These are phyloP conservation scores for Coluber constrictor DNA, from an alignment of 2,797 vertebrate species.

Conservation along the genomic window DNA sequence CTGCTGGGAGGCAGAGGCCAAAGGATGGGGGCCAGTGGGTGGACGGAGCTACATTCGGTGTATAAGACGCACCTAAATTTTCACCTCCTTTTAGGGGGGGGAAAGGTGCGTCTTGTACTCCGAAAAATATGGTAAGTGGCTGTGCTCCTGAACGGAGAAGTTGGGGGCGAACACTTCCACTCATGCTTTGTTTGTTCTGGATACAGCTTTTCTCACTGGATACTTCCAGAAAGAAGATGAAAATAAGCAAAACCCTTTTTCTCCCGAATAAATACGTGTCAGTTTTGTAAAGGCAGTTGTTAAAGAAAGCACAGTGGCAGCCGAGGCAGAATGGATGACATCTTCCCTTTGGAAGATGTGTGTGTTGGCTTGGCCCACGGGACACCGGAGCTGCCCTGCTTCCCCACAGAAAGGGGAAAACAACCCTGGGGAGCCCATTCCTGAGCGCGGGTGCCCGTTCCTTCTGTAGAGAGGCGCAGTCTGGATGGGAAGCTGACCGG, in stretches of 20 bases:
- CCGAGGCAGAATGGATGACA: too few relatives aligned
- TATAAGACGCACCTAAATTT: too few relatives aligned
- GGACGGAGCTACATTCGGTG: too few relatives aligned
- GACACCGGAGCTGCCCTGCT: rapidly evolving
- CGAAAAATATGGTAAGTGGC: background rate
- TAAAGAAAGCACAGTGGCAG: rapidly evolving
- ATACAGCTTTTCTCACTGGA: background rate
- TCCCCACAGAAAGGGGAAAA: background rate
- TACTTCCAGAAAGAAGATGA: background rate
- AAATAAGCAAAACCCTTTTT: background rate
- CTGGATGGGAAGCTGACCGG: constrained; percentile 75
- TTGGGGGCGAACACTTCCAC: too few relatives aligned
- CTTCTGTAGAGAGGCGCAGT: constrained; percentile 70
- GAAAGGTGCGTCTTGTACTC: too few relatives aligned
- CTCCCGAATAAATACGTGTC: background rate
- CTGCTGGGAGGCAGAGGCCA: too few relatives aligned
- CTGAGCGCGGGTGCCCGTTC: rapidly evolving
- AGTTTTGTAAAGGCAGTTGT: background rate
- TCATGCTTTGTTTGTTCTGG: background rate
- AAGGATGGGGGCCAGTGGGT: too few relatives aligned
- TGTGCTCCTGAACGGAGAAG: too few relatives aligned
- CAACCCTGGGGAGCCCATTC: background rate
- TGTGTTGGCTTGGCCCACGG: too few relatives aligned
- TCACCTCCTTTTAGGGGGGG: too few relatives aligned
- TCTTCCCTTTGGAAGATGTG: too few relatives aligned